Evolutionary conservation across 2,888 invertebrate genomes (phyloP).

Genomic region (Hyles lineata): DNA sequence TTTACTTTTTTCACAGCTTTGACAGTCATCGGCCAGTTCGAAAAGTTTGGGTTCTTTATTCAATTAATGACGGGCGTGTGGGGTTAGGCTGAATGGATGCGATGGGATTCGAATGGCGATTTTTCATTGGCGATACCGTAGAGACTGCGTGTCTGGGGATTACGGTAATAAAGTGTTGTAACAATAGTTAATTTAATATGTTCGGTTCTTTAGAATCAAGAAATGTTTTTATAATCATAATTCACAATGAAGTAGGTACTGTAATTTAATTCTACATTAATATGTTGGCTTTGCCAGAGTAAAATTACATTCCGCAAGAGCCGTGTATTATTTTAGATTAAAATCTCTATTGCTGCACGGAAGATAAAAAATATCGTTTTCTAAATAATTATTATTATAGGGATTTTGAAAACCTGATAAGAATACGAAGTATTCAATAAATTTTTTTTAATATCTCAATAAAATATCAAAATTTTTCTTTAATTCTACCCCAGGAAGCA

Average conservation of each 20-base stretch:
- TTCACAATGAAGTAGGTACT: no score
- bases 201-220: background rate
- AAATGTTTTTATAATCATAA: no score
- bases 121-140: slow-evolving; percentile 50
- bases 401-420: no score
- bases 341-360: no score
- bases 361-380: no score
- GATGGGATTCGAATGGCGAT: slow-evolving; percentile 16
- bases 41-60: slow-evolving; percentile 58
- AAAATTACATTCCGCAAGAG: no score
- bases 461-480: background rate
- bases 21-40: slow-evolving; percentile 51
- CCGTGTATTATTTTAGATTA: no score
- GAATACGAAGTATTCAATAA: no score
- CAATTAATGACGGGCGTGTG: slow-evolving; percentile 43
- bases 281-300: no score
- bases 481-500: background rate
- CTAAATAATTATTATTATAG: no score
- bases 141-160: slow-evolving; percentile 13
- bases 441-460: no score
- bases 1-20: slow-evolving; percentile 43
- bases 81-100: slow-evolving; percentile 21
- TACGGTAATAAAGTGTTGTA: background rate
- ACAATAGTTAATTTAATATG: background rate
- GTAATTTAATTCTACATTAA: no score